Conservation (phyloP, 2,888 invertebrate genomes). For the Phasia obesa region DNA sequence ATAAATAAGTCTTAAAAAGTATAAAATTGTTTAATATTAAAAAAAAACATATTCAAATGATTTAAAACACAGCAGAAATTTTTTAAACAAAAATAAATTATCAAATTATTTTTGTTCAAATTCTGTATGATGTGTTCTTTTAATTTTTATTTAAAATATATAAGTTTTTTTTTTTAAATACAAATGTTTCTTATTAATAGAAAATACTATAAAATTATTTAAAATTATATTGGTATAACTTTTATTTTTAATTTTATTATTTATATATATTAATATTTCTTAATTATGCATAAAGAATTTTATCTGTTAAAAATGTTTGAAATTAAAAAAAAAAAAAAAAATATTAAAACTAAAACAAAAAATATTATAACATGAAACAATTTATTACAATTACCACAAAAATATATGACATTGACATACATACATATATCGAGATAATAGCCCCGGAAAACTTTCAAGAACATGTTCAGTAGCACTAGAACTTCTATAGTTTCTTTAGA, state of each 20-base stretch:
- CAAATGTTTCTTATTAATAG: conserved; percentile 38
- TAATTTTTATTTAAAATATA: neutral
- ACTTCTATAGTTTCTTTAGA: too few species aligned
- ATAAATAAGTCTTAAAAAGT: conserved; percentile 65
- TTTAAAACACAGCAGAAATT: conserved; percentile 12
- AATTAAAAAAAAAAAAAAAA: neutral
- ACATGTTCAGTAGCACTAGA: neutral
- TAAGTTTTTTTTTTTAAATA: conserved; percentile 2
- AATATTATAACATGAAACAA: neutral
- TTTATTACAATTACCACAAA: neutral
- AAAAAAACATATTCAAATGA: conserved; percentile 43
- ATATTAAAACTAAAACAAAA: neutral
- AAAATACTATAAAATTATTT: conserved; percentile 54
- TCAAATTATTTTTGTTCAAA: conserved; percentile 23
- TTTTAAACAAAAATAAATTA: conserved; percentile 24
- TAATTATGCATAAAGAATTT: neutral
- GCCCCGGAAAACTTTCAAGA: neutral
- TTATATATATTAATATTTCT: neutral
- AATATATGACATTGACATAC: neutral
- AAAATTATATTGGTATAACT: conserved; percentile 50
- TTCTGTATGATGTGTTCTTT: conserved; percentile 18
- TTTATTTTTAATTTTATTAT: conserved; percentile 32
- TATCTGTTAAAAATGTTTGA: neutral
- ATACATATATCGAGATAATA: neutral
- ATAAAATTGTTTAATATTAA: conserved; percentile 20